Percentiles rank a stretch among this genome's conserved stretches.
These are phyloP conservation scores for Nasonovia ribisnigri DNA, from an alignment of 2,888 invertebrate genomes.

Conservation along the genomic window DNA sequence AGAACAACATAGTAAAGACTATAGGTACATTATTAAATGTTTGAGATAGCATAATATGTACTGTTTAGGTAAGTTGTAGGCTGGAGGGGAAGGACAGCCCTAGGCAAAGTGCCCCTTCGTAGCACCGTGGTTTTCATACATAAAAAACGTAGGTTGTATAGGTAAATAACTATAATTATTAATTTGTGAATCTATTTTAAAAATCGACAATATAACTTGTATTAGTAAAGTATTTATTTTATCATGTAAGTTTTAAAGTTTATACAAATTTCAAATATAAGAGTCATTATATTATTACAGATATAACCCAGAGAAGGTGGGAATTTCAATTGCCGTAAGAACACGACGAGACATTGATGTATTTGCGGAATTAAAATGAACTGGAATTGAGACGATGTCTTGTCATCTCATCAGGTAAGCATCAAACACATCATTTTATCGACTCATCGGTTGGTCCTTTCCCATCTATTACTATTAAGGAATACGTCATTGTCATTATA, in stretches of 20 bases:
- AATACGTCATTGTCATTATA: neutral
- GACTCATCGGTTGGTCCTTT: neutral
- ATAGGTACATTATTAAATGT: neutral
- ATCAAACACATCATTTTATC: neutral
- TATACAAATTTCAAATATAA: no score
- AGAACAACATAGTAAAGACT: neutral
- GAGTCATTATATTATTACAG: no score
- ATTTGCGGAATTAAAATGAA: neutral
- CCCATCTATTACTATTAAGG: neutral
- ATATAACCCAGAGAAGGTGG: neutral
- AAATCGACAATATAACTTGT: neutral
- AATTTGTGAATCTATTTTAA: neutral
- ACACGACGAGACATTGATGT: neutral
- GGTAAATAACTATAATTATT: neutral
- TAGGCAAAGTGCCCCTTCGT: no score
- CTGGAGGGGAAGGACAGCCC: no score
- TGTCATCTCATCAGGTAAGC: neutral
- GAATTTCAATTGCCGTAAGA: neutral
- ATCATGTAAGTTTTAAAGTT: no score
- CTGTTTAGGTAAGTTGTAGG: neutral
- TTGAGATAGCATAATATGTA: neutral
- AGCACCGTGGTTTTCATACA: no score
- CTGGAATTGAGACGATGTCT: neutral
- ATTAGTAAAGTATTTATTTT: neutral
- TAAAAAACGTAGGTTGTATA: no score